These are phyloP conservation scores for Drosophila mimica DNA, from an alignment of 2,888 invertebrate species.

Conservation along the genomic window DNA sequence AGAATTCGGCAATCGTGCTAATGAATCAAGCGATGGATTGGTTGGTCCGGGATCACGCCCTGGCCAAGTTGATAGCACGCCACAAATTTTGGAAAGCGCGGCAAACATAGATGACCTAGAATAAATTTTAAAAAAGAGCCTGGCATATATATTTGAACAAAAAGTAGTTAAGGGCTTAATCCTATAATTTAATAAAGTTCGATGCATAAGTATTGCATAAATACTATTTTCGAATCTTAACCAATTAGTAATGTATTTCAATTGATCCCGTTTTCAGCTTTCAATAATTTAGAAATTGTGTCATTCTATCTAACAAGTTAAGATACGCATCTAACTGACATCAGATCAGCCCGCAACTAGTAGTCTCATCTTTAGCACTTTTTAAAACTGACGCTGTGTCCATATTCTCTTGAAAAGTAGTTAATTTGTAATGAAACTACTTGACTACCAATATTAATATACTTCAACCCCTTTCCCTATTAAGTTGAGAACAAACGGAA, in stretches of 20 bases:
- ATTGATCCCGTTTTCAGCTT: background rate
- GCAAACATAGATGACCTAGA: constrained; percentile 83
- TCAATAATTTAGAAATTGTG: background rate
- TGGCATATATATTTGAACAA: constrained; percentile 53
- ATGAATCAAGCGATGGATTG: constrained; percentile 76
- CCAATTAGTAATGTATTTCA: constrained; percentile 10
- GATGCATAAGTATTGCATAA: constrained; percentile 47
- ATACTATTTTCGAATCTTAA: constrained; percentile 48
- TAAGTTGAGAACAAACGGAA: too few relatives aligned
- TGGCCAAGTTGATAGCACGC: constrained; percentile 61
- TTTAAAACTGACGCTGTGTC: background rate
- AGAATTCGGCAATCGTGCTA: constrained; percentile 83
- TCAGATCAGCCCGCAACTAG: background rate
- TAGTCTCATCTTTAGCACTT: background rate
- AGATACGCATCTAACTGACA: background rate
- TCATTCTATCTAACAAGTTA: background rate
- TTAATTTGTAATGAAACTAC: background rate
- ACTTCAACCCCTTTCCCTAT: background rate
- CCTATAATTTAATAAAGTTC: constrained; percentile 53
- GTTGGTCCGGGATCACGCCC: constrained; percentile 63
- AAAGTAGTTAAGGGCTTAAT: constrained; percentile 60
- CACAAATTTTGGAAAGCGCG: constrained; percentile 70
- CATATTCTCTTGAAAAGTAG: background rate
- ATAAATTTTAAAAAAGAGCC: constrained; percentile 62
- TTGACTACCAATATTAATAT: too few relatives aligned